A percentile compares a stretch with the other conserved stretches of the same genome.
Conservation (phyloP, 2,113 vertebrate genomes). For the Heteronetta atricapilla region DNA sequence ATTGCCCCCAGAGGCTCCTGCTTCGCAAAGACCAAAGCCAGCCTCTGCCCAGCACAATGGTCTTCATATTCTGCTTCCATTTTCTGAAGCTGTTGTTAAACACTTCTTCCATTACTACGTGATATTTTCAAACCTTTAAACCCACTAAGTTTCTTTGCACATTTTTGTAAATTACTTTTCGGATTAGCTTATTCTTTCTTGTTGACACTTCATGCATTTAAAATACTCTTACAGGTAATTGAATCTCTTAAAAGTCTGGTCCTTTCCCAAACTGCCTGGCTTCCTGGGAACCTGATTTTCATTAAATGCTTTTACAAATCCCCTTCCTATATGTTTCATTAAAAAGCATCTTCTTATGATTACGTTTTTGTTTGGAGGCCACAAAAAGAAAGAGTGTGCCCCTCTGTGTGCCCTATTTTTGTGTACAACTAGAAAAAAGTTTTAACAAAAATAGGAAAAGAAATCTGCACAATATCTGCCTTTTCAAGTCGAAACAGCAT, state of each 20-base stretch:
- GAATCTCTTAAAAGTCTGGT: neutral
- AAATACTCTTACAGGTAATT: neutral
- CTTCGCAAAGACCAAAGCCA: neutral
- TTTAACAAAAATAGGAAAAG: neutral
- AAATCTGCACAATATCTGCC: neutral
- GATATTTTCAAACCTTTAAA: neutral
- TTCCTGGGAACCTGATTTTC: neutral
- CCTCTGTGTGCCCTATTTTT: constrained; percentile 16
- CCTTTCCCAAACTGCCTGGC: neutral
- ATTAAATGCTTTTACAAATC: neutral
- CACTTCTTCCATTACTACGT: neutral
- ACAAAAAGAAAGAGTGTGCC: neutral
- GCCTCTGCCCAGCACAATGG: neutral
- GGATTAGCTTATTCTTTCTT: neutral
- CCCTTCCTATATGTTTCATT: neutral
- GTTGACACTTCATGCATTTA: neutral
- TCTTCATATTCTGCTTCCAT: neutral
- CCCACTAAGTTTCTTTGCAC: neutral
- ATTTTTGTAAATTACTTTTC: neutral
- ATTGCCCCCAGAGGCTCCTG: fast-evolving
- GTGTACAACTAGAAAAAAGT: neutral
- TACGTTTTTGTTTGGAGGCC: neutral
- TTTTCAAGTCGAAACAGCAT: neutral
- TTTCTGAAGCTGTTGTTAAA: neutral
- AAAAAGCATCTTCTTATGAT: neutral